Base-by-base conservation (phyloP, 2,888 invertebrate genomes). In the Neria commutata region DNA sequence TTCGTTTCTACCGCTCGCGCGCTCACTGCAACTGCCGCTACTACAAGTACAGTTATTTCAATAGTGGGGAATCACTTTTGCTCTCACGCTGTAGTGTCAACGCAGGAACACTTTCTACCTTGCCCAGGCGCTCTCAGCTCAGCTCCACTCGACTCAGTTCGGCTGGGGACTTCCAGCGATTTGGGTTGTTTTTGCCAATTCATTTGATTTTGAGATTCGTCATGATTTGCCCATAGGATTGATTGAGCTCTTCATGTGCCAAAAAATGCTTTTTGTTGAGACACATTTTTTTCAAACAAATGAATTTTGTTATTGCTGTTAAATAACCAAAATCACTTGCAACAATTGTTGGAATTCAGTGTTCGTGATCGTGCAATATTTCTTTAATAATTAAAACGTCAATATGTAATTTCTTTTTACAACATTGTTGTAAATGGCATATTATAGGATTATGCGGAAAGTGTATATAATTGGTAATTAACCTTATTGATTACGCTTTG, bases 31-130 rank as follows among this genome's bases (percentile, higher is more conserved):
- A 37, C 8, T 19, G 6, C 25, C 5, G 45, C 46, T 33, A 54
- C 54, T 33, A 46, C 46, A 45, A 47, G 23, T 54, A 54, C 54
- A 54, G 54, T 54, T 54, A 54, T 23, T 24, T 46, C 16, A 14
- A 14, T 42, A 42, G n/a, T n/a, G 29, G 33, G 26, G 6, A 4
- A 17, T 24, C 5, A 34, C 40, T n/a, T 16, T 25, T 19, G 17
- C 45, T 45, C 56, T 42, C 47, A 23, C 45, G 29, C 17, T 24
- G 2, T 64, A 8, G 21, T 26, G 37, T 16, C 19, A 47, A 25
- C 40, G 64, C 37, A 70, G 72, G 33, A 16, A 33, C 37, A 51
- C 19, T 24, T 40, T 42, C 14, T 33, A 14, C 10, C 14, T 11
- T 33, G 34, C 34, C n/a, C 6, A 42, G 42, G 6, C 42, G 17